These are phyloP conservation scores for Morpho helenor DNA, from an alignment of 2,888 invertebrate genomes.

Conservation along the genomic window DNA sequence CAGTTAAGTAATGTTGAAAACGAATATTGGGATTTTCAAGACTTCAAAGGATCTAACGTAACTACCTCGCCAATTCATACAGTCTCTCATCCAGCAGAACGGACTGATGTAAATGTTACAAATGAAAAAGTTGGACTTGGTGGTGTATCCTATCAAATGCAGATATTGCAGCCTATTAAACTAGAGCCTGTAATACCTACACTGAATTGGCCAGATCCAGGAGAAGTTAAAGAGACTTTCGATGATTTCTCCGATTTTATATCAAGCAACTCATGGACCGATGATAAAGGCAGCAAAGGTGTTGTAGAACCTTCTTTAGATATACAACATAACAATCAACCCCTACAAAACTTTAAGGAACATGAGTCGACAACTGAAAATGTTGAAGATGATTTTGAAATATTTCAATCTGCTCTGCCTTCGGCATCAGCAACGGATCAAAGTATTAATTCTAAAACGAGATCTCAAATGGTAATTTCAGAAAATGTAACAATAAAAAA, in stretches of 20 bases:
- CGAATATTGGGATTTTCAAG: slow-evolving; percentile 71
- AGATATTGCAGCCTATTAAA: slow-evolving; percentile 66
- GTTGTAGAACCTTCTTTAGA: background rate
- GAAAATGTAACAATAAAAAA: slow-evolving; percentile 3
- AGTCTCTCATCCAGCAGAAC: slow-evolving; percentile 15
- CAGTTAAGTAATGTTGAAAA: slow-evolving; percentile 30
- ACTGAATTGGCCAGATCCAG: slow-evolving; percentile 75
- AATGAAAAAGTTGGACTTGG: slow-evolving; percentile 26
- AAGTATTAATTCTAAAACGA: slow-evolving; percentile 9
- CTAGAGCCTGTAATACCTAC: slow-evolving; percentile 60
- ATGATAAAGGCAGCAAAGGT: slow-evolving; percentile 30
- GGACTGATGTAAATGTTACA: slow-evolving; percentile 19
- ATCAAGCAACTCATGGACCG: slow-evolving; percentile 45
- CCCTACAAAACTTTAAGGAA: slow-evolving; percentile 8
- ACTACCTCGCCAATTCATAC: slow-evolving; percentile 23
- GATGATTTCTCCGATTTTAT: slow-evolving; percentile 68
- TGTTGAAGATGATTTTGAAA: slow-evolving; percentile 65
- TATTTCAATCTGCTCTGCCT: slow-evolving; percentile 66
- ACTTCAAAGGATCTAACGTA: slow-evolving; percentile 47
- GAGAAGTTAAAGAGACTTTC: slow-evolving; percentile 67
- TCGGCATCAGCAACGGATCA: slow-evolving; percentile 30
- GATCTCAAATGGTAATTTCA: slow-evolving; percentile 5
- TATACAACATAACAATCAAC: slow-evolving; percentile 7
- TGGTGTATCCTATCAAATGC: slow-evolving; percentile 44
- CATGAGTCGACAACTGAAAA: slow-evolving; percentile 14